Conservation (phyloP, 2,888 invertebrate species). For the Platycnemis pennipes region DNA sequence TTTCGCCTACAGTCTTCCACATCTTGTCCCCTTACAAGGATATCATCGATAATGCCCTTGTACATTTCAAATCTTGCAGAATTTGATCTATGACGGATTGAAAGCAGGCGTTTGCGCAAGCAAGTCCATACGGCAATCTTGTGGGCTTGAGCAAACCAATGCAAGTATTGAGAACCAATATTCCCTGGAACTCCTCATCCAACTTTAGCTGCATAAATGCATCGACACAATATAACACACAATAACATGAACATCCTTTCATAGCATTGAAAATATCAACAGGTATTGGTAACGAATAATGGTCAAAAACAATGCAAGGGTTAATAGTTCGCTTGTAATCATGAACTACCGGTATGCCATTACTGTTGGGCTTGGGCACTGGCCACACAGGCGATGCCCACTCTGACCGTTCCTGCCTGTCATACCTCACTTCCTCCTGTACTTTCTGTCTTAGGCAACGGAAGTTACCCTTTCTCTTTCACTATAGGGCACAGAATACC, state of each 20-base stretch:
- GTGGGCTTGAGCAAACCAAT: neutral
- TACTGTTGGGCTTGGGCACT: neutral
- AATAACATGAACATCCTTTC: neutral
- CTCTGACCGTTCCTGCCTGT: neutral
- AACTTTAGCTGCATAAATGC: neutral
- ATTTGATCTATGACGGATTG: neutral
- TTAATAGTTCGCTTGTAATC: neutral
- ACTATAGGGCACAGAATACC: neutral
- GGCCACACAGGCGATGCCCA: neutral
- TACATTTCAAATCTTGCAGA: neutral
- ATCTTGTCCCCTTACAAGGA: neutral
- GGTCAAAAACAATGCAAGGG: neutral
- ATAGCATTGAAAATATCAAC: constrained; percentile 5
- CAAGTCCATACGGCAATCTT: neutral
- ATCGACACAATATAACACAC: neutral
- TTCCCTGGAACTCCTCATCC: neutral
- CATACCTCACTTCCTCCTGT: neutral
- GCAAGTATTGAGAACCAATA: neutral
- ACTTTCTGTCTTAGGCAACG: neutral
- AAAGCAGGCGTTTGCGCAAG: neutral
- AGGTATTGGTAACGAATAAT: neutral
- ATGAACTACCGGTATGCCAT: neutral
- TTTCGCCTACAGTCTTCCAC: neutral
- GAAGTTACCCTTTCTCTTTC: neutral
- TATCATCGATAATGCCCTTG: constrained; percentile 15